phyloP scores from a whole-genome alignment of 1,140 invertebrate genomes.

The Diprion similis region DNA sequence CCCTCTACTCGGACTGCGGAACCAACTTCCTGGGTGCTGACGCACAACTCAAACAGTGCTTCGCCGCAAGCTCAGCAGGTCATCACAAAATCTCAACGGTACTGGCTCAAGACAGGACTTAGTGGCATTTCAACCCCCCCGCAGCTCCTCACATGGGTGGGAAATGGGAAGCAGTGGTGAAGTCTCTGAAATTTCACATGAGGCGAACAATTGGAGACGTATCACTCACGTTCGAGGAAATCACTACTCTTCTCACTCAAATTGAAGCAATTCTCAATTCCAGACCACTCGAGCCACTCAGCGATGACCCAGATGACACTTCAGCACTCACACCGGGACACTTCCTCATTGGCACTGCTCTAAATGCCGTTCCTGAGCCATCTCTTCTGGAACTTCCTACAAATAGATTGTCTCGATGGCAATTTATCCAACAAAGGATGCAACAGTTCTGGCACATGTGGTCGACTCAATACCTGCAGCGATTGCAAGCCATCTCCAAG shows the following conservation, averaged over 20 bases:
- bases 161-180: constrained; percentile 14
- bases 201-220: constrained; percentile 18
- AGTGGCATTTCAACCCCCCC: neutral
- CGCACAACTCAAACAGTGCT: constrained; percentile 21
- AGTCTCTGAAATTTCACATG: constrained; percentile 25
- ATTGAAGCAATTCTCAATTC: constrained; percentile 24
- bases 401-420: constrained; percentile 9
- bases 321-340: neutral
- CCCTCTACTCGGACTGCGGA: constrained; percentile 36
- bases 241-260: constrained; percentile 25
- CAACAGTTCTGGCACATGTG: constrained; percentile 18
- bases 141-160: neutral
- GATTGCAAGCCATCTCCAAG: neutral
- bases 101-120: neutral
- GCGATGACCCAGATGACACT: neutral
- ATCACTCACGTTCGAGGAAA: constrained; percentile 27
- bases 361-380: neutral
- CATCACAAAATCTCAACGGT: neutral
- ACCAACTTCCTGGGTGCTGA: constrained; percentile 37
- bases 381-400: neutral
- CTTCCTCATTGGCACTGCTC: neutral
- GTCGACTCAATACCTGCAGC: constrained; percentile 4
- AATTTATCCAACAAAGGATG: constrained; percentile 14
- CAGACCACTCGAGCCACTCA: neutral
- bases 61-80: neutral